Evolutionary conservation across 2,797 vertebrate genomes (phyloP).

Genomic region (Crypturellus tataupa): DNA sequence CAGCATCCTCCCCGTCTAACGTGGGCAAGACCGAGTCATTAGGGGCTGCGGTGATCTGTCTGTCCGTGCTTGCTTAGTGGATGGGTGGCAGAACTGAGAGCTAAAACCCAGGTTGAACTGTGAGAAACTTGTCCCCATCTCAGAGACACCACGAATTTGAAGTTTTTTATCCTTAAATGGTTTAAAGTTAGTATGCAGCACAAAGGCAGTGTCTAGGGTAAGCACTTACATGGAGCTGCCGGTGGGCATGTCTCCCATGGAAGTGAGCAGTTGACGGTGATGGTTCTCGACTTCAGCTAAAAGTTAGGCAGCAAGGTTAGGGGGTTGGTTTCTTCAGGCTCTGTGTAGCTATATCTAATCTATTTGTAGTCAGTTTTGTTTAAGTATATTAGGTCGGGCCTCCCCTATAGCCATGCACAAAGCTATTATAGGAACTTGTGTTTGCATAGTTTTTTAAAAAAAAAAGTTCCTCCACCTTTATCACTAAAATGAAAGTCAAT

Average conservation of each 20-base stretch:
- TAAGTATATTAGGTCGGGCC: not conserved
- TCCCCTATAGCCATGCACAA: not conserved
- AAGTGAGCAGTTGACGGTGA: not conserved
- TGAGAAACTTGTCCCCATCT: too few species aligned
- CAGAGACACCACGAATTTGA: not conserved
- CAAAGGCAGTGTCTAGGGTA: accelerated
- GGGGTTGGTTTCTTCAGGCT: not conserved
- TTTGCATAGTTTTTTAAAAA: not conserved
- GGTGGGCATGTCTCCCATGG: accelerated
- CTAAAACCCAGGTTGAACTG: not conserved
- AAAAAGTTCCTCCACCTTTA: not conserved
- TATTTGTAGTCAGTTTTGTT: not conserved
- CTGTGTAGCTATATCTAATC: not conserved
- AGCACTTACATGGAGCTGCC: not conserved
- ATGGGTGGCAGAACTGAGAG: not conserved
- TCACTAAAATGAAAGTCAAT: not conserved
- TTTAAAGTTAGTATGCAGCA: not conserved
- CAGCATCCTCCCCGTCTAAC: not conserved
- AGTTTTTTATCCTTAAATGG: not conserved
- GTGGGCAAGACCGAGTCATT: not conserved
- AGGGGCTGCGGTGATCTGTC: not conserved
- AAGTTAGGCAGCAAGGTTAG: not conserved
- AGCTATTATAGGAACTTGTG: not conserved
- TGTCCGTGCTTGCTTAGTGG: not conserved
- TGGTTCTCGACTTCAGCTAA: not conserved